Percentiles rank a stretch among this genome's conserved stretches.
These are phyloP conservation scores for Datnioides undecimradiatus DNA, from an alignment of 2,113 vertebrate species.

Conservation along the genomic window DNA sequence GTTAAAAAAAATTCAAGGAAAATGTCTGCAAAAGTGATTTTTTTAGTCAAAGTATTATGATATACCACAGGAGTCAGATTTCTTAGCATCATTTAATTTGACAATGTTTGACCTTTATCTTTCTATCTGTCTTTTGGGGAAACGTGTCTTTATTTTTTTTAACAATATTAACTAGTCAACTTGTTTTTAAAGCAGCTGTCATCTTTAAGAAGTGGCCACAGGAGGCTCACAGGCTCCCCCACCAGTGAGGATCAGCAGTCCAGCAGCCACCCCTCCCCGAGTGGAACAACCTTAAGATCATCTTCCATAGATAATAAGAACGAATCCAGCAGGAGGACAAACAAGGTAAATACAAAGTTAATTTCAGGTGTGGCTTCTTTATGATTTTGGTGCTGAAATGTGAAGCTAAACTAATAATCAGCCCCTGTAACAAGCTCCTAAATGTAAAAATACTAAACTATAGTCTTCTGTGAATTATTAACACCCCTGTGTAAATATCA, in stretches of 20 bases:
- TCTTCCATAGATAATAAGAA: conserved; percentile 93
- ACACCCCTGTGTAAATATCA: conserved; percentile 8
- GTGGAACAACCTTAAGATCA: conserved; percentile 86
- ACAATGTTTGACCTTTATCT: background rate
- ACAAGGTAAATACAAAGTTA: conserved; percentile 88
- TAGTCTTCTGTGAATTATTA: background rate
- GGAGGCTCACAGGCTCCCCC: conserved; percentile 94
- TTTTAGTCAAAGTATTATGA: background rate
- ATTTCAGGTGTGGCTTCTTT: background rate
- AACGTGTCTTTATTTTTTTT: background rate
- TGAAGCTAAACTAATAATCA: background rate
- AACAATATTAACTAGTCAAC: background rate
- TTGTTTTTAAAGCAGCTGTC: conserved; percentile 87
- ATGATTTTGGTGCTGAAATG: background rate
- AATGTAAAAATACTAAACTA: background rate
- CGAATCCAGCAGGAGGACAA: conserved; percentile 89
- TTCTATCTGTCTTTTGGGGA: background rate
- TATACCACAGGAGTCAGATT: background rate
- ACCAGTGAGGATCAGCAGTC: conserved; percentile 91
- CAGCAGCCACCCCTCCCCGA: conserved; percentile 90
- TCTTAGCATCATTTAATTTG: background rate
- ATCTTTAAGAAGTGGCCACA: conserved; percentile 96
- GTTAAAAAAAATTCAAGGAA: background rate
- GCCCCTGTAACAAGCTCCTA: background rate
- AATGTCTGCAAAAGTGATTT: too few relatives aligned